phyloP scores from a whole-genome alignment of 53 echinoderm and acorn worm genomes.

The Astropecten irregularis region DNA sequence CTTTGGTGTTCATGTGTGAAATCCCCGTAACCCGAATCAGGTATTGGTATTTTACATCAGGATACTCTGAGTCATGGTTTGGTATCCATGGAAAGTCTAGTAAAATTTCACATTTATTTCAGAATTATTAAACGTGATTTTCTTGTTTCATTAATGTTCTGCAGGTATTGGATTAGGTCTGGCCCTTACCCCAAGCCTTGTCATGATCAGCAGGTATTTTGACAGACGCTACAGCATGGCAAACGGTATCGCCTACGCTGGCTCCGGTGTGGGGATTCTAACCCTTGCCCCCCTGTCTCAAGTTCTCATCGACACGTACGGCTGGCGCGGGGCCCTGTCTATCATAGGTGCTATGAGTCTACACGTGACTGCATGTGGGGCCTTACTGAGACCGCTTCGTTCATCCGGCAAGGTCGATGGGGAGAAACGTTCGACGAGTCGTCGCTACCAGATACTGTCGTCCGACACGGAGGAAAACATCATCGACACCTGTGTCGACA shows the following conservation, averaged over 20 bases:
- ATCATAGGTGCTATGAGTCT: constrained; percentile 76
- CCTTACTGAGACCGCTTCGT: constrained; percentile 71
- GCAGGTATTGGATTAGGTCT: constrained; percentile 89
- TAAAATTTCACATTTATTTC: too few species aligned
- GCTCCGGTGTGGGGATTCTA: constrained; percentile 92
- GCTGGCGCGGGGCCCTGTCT: constrained; percentile 81
- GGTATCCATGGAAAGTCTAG: too few species aligned
- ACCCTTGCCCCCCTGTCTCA: constrained; percentile 86
- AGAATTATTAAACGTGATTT: too few species aligned
- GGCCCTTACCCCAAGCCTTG: constrained; percentile 86
- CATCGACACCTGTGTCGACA: constrained; percentile 23
- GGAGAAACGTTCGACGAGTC: constrained; percentile 11
- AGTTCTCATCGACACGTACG: constrained; percentile 71
- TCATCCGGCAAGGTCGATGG: not conserved
- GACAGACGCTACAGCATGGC: constrained; percentile 83
- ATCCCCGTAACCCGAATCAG: too few species aligned
- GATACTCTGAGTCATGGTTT: too few species aligned
- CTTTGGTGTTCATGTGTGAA: too few species aligned
- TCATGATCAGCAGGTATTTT: constrained; percentile 87
- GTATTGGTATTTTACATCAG: too few species aligned
- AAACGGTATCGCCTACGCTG: constrained; percentile 86
- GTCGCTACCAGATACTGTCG: constrained; percentile 67
- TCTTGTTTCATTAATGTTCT: constrained; percentile 6
- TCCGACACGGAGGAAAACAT: constrained; percentile 41
- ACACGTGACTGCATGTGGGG: constrained; percentile 78